phyloP scores from a whole-genome alignment of 2,113 vertebrate species.

The Alethe diademata region DNA sequence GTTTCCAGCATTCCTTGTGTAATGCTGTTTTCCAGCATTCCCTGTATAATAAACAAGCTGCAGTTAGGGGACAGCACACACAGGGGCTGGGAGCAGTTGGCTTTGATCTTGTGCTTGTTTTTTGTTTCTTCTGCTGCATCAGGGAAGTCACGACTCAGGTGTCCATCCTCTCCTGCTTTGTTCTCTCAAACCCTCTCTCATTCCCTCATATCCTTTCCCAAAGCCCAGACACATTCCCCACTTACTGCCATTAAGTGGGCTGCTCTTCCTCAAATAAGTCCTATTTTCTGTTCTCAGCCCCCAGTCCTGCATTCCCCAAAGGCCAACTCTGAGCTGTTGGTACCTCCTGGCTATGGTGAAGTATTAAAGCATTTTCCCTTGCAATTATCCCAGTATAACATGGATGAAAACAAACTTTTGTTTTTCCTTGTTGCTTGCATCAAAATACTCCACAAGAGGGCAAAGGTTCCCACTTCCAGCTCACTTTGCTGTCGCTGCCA shows the following conservation, averaged over 20 bases:
- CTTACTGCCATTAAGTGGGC: not conserved
- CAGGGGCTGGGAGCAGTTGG: not conserved
- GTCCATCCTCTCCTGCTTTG: not conserved
- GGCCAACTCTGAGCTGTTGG: not conserved
- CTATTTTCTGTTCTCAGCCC: not conserved
- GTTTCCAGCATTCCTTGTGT: not conserved
- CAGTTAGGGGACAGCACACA: not conserved
- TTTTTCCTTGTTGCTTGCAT: not conserved
- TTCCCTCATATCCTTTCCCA: not conserved
- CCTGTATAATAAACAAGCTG: not conserved
- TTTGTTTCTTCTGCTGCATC: not conserved
- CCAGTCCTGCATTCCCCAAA: not conserved
- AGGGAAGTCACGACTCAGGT: not conserved
- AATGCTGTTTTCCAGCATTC: not conserved
- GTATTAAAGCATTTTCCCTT: not conserved
- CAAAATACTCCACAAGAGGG: slow-evolving; percentile 50
- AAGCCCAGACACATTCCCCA: not conserved
- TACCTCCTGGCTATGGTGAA: not conserved
- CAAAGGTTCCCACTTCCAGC: slow-evolving; percentile 1
- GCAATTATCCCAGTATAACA: not conserved
- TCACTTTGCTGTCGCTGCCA: not conserved
- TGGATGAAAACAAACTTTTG: not conserved
- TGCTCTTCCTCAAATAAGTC: not conserved
- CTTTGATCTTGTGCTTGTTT: not conserved
- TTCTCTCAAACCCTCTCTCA: not conserved